Percentiles rank a stretch among this genome's conserved stretches.
Conservation (phyloP, 2,797 vertebrate genomes). For the Gobionotothen gibberifrons region DNA sequence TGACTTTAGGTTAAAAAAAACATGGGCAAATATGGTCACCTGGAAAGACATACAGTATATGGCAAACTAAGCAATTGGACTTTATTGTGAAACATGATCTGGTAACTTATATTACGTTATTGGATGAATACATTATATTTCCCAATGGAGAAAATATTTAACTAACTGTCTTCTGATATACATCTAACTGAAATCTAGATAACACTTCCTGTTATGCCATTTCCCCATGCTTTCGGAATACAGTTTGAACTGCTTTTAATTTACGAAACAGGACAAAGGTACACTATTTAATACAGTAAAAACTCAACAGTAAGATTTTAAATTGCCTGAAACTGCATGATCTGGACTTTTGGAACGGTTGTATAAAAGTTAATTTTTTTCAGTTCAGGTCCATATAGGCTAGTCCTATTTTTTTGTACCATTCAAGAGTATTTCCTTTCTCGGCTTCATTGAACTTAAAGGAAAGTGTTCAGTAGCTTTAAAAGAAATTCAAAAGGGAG, state of each 20-base stretch:
- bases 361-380: too few species aligned
- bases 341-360: neutral
- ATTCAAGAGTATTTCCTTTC: constrained; percentile 30
- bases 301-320: neutral
- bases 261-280: constrained; percentile 2
- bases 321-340: neutral
- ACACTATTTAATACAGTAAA: neutral
- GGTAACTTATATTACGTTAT: neutral
- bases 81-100: neutral
- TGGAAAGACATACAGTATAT: too few species aligned
- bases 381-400: too few species aligned
- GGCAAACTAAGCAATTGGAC: neutral
- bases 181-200: constrained; percentile 18
- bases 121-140: too few species aligned
- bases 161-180: neutral
- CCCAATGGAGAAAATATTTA: too few species aligned
- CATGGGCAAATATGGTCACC: too few species aligned
- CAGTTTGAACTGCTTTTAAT: constrained; percentile 9
- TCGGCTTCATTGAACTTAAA: neutral
- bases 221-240: constrained; percentile 24
- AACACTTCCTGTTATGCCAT: constrained; percentile 45
- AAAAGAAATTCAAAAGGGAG: constrained; percentile 4
- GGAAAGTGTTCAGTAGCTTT: constrained; percentile 5
- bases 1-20: too few species aligned
- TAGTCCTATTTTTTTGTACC: neutral